Percentiles rank a stretch among this genome's conserved stretches.
Evolutionary conservation across 2,888 invertebrate genomes (phyloP).

Genomic region (Tineola bisselliella): DNA sequence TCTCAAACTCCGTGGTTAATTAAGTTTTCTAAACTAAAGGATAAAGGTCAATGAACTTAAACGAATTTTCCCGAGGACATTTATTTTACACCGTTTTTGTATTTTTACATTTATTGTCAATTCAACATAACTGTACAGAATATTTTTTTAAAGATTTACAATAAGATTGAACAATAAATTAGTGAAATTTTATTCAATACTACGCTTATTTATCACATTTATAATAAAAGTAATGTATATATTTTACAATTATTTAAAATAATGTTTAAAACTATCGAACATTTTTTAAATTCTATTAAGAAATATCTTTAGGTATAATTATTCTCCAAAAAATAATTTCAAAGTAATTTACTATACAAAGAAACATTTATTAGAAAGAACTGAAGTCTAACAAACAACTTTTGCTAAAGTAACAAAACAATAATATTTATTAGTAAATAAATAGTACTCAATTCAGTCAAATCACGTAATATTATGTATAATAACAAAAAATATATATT

Average conservation of each 20-base stretch:
- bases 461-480: no score
- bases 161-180: not conserved
- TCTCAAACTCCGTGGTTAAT: not conserved
- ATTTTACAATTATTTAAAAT: no score
- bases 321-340: no score
- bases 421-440: no score
- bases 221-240: not conserved
- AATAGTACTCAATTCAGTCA: no score
- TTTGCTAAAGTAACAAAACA: no score
- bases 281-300: not conserved
- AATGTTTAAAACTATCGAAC: not conserved
- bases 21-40: not conserved
- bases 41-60: not conserved
- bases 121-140: conserved; percentile 50
- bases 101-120: conserved; percentile 67
- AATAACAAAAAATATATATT: no score
- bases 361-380: no score
- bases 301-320: no score
- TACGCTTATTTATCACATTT: not conserved
- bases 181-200: not conserved
- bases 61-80: conserved; percentile 28
- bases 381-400: no score
- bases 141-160: not conserved
- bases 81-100: conserved; percentile 45
- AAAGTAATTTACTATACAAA: no score